Evolutionary conservation across 2,113 vertebrate genomes (phyloP).

Genomic region (Phylloscopus trochilus): DNA sequence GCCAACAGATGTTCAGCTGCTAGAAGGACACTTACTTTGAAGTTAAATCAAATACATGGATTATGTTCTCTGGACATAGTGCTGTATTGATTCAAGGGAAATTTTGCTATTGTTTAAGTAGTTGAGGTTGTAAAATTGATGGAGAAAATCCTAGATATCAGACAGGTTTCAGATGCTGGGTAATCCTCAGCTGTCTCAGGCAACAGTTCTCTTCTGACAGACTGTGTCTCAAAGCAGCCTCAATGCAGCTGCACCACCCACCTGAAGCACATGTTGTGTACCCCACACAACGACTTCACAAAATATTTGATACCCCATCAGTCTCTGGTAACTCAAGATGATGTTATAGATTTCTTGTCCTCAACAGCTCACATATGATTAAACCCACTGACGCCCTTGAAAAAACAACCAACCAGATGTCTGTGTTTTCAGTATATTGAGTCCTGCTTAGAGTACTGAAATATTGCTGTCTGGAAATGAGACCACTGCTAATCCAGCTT

Average conservation of each 20-base stretch:
- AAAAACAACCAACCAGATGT: not conserved
- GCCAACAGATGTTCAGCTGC: not conserved
- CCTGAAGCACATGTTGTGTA: not conserved
- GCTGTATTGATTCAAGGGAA: not conserved
- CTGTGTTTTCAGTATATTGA: not conserved
- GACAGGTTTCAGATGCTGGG: not conserved
- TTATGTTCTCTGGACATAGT: not conserved
- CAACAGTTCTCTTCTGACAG: not conserved
- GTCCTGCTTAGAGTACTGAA: not conserved
- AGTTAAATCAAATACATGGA: not conserved
- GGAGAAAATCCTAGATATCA: not conserved
- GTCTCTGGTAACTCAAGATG: not conserved
- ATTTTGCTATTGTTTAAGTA: not conserved
- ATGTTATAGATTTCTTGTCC: not conserved
- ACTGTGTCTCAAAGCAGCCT: not conserved
- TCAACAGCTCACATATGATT: not conserved
- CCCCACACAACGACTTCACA: rapidly evolving
- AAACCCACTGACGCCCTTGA: not conserved
- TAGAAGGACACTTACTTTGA: not conserved
- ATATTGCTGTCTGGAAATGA: not conserved
- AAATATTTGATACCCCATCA: rapidly evolving
- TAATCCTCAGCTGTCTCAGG: not conserved
- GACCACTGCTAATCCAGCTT: not conserved
- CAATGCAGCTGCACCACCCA: not conserved
- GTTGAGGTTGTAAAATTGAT: not conserved